A percentile compares a stretch with the other conserved stretches of the same genome.
Conservation (phyloP, 2,888 invertebrate genomes). For the Thelaira solivaga region DNA sequence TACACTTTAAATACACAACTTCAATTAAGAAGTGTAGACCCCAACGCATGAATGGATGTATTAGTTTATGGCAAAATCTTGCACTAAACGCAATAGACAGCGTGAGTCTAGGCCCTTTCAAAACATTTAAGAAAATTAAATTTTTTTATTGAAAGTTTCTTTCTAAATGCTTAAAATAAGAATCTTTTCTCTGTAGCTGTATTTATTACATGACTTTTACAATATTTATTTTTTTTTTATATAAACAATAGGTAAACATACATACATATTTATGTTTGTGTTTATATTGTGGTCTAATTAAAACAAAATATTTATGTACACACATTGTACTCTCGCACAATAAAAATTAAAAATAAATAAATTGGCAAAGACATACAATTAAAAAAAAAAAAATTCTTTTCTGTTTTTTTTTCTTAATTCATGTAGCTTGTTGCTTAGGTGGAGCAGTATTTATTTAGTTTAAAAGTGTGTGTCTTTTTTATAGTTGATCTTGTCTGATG, state of each 20-base stretch:
- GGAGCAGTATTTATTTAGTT: neutral
- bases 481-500: slow-evolving; percentile 33
- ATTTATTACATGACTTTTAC: too few relatives aligned
- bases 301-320: too few relatives aligned
- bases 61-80: neutral
- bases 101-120: too few relatives aligned
- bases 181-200: too few relatives aligned
- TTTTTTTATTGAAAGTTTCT: too few relatives aligned
- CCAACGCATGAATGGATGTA: slow-evolving; percentile 11
- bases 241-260: neutral
- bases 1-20: neutral
- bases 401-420: too few relatives aligned
- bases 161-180: too few relatives aligned
- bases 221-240: neutral
- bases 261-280: neutral
- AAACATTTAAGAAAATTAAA: too few relatives aligned
- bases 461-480: neutral
- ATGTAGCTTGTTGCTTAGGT: neutral
- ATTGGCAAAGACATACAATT: slow-evolving; percentile 52
- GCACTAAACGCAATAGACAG: too few relatives aligned
- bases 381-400: too few relatives aligned
- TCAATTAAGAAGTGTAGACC: neutral
- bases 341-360: slow-evolving; percentile 5
- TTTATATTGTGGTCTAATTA: neutral
- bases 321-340: too few relatives aligned